Evolutionary conservation across 2,113 vertebrate species (phyloP).

Genomic region (Toxotes jaculatrix): DNA sequence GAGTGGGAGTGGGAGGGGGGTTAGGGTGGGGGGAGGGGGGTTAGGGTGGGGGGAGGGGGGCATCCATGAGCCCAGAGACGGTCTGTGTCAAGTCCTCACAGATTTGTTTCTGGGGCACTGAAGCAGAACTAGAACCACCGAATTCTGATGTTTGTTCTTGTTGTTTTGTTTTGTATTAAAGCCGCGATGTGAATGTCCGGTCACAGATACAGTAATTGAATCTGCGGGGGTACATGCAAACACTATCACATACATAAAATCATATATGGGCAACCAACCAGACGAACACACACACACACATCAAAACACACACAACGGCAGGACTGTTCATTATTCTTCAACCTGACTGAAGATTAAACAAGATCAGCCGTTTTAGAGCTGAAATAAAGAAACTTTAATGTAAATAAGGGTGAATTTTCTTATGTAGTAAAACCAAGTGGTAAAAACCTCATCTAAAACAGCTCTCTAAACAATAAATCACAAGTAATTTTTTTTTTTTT

Average conservation of each 20-base stretch:
- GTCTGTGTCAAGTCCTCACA: too few relatives aligned
- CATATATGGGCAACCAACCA: too few relatives aligned
- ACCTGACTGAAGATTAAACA: neutral
- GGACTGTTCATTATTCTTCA: neutral
- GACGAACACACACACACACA: neutral
- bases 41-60: too few relatives aligned
- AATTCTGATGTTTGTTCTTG: constrained; percentile 42
- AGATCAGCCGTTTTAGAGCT: neutral
- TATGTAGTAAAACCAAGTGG: too few relatives aligned
- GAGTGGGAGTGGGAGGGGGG: neutral
- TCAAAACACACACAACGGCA: neutral
- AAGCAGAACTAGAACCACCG: constrained; percentile 39
- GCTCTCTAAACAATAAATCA: neutral
- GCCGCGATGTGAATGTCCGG: neutral
- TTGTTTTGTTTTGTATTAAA: neutral
- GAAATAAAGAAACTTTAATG: neutral
- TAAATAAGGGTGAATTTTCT: neutral
- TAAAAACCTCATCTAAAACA: too few relatives aligned
- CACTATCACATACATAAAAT: neutral
- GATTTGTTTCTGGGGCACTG: neutral
- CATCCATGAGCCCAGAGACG: too few relatives aligned
- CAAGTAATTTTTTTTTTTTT: neutral
- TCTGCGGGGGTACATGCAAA: neutral
- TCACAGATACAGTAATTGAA: neutral
- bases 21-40: neutral